Percentiles rank a stretch among this genome's conserved stretches.
phyloP scores from a whole-genome alignment of 2,113 vertebrate genomes.

The Cettia cetti region DNA sequence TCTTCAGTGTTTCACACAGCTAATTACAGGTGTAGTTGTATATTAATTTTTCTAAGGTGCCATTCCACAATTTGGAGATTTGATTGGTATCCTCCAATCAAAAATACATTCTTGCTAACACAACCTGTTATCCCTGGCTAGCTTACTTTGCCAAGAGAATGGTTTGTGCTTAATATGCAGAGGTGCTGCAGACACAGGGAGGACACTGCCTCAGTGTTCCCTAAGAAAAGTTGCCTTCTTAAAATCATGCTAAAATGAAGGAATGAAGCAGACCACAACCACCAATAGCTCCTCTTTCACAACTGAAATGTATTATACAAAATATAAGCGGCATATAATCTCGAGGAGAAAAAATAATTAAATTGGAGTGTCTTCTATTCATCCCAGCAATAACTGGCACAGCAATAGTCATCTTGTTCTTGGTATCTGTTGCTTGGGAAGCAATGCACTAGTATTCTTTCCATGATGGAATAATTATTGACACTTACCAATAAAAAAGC shows the following conservation, averaged over 20 bases:
- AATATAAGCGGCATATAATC: neutral
- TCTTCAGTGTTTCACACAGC: neutral
- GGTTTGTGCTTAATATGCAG: neutral
- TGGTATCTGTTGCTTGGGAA: neutral
- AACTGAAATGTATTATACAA: neutral
- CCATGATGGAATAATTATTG: neutral
- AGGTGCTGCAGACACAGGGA: neutral
- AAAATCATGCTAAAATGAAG: neutral
- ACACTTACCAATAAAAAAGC: conserved; percentile 89
- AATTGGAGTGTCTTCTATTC: neutral
- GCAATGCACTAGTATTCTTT: neutral
- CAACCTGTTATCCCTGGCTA: neutral
- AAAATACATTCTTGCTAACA: neutral
- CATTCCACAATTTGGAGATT: neutral
- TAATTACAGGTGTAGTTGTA: neutral
- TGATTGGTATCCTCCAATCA: neutral
- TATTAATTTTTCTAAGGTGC: neutral
- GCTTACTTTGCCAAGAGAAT: neutral
- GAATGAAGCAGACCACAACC: neutral
- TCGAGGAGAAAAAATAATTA: neutral
- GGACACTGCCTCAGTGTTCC: neutral
- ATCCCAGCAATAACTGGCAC: neutral
- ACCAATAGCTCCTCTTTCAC: neutral
- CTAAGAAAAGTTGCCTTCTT: neutral
- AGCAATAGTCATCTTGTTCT: neutral